Percentiles rank a stretch among this genome's conserved stretches.
Evolutionary conservation across 2,888 invertebrate species (phyloP).

Genomic region (Poecilobothrus nobilitatus): DNA sequence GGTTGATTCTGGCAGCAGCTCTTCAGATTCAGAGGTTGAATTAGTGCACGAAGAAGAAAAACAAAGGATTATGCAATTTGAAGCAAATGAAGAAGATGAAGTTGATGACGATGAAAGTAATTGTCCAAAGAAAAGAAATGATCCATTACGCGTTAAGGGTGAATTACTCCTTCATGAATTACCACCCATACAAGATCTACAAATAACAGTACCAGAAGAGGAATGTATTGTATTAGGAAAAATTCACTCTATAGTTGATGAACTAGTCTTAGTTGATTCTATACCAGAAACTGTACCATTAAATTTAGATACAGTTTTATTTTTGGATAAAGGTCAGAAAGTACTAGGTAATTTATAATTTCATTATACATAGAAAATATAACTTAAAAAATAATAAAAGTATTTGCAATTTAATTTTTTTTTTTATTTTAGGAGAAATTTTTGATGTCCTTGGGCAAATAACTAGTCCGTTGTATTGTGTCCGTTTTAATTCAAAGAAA

Average conservation of each 20-base stretch:
- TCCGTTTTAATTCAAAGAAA: slow-evolving; percentile 75
- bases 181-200: slow-evolving; percentile 72
- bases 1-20: slow-evolving; percentile 14
- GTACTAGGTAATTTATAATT: slow-evolving; percentile 50
- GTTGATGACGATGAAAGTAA: slow-evolving; percentile 30
- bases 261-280: slow-evolving; percentile 68
- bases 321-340: slow-evolving; percentile 67
- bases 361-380: too few species aligned
- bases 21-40: slow-evolving; percentile 17
- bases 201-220: slow-evolving; percentile 67
- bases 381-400: background rate
- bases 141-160: slow-evolving; percentile 30
- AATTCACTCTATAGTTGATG: slow-evolving; percentile 61
- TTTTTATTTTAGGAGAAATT: slow-evolving; percentile 47
- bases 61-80: slow-evolving; percentile 28
- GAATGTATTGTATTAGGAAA: slow-evolving; percentile 67
- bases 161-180: slow-evolving; percentile 54
- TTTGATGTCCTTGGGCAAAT: slow-evolving; percentile 91
- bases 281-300: slow-evolving; percentile 65
- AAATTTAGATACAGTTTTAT: slow-evolving; percentile 79
- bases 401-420: too few species aligned
- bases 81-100: slow-evolving; percentile 31
- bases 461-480: slow-evolving; percentile 73
- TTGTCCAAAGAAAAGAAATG: slow-evolving; percentile 10
- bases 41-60: background rate